Base-by-base conservation (phyloP, 1,140 invertebrate genomes). In the Kradibia gibbosae region DNA sequence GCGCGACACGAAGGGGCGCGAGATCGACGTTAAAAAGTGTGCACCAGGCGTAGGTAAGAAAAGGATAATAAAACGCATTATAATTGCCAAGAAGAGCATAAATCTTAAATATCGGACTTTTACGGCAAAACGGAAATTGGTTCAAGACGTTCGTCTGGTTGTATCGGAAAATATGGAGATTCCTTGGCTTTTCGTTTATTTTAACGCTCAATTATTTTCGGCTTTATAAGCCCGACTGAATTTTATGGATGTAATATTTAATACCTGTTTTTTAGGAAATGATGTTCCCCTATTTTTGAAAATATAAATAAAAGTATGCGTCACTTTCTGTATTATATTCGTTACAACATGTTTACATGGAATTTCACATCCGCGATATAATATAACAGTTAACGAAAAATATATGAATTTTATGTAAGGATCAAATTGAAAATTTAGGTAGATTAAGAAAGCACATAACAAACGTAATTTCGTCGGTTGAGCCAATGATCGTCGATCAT, bases 31-130 rank as follows among this genome's bases (percentile, higher is more conserved):
- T 85, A 86, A 85, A 87, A 84, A 80, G 83, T 85, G 83, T 42
- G 70, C 75, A 81, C 62, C 80, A 83, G 84, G 78, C 73, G 53
- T 60, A 36, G 53, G 31, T 83, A 78, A 78, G 82, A 85, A 76
- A 84, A 82, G 83, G 82, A 85, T 87, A 90, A 90, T 88, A 90
- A 90, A 90, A 91, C 83, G 87, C 86, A 88, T 91, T 91, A 91
- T 91, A 91, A 91, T 91, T 91, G 89, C 89, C 86, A 87, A 86
- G 86, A 88, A 85, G 87, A 80, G 73, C 87, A 85, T 91, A 91
- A 91, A 91, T 91, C 88, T 91, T 86, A 84, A 87, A 86, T 87
- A 90, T 90, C 88, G 78, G 89, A 88, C 88, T 88, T 91, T 91
- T 91, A 91, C 85, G 88, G 87, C 81, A 53, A 55, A 85, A 82